Evolutionary conservation across 2,888 invertebrate species (phyloP).

Genomic region (Noctua janthe): DNA sequence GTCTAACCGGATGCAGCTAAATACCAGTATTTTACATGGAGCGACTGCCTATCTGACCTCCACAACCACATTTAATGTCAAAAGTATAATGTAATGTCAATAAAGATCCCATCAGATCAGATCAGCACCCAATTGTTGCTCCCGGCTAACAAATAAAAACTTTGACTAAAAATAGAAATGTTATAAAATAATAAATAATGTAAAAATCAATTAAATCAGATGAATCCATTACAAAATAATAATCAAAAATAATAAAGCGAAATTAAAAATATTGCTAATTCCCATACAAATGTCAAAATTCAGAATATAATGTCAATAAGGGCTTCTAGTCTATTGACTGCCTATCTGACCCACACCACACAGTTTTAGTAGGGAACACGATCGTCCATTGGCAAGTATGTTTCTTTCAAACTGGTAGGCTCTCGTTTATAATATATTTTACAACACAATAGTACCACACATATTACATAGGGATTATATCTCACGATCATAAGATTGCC

Average conservation of each 20-base stretch:
- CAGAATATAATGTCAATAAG: no score
- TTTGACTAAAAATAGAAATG: no score
- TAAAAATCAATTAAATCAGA: no score
- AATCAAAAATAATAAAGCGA: no score
- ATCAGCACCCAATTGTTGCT: no score
- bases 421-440: not conserved
- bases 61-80: not conserved
- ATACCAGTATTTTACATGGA: not conserved
- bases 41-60: not conserved
- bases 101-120: no score
- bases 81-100: no score
- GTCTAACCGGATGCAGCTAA: not conserved
- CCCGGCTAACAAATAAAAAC: no score
- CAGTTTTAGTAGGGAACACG: not conserved
- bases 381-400: not conserved
- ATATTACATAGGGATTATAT: not conserved
- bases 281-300: no score
- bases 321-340: not conserved
- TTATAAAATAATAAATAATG: no score
- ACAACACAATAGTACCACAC: not conserved
- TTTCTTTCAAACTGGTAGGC: not conserved
- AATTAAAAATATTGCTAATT: no score
- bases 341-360: not conserved
- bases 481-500: constrained; percentile 20
- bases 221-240: no score